Conservation (phyloP, 2,888 invertebrate genomes). For the Drosophila ezoana region DNA sequence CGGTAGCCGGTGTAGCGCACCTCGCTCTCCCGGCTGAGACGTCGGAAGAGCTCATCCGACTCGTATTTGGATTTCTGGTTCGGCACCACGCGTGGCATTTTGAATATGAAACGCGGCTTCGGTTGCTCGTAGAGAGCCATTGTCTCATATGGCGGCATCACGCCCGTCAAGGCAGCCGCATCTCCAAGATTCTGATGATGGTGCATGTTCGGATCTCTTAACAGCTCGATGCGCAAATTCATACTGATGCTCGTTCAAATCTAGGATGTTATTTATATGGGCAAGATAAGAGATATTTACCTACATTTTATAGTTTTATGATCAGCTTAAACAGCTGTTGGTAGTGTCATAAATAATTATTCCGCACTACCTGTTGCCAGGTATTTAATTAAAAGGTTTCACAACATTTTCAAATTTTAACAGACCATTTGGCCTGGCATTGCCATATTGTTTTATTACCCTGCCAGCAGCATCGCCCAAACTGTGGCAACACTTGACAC, state of each 20-base stretch:
- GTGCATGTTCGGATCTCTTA: slow-evolving; percentile 52
- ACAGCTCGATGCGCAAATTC: slow-evolving; percentile 8
- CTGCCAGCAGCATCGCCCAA: slow-evolving; percentile 1
- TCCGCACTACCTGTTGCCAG: slow-evolving; percentile 41
- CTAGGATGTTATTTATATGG: slow-evolving; percentile 26
- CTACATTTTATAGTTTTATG: slow-evolving; percentile 43
- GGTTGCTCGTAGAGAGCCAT: slow-evolving; percentile 96
- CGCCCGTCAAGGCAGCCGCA: slow-evolving; percentile 84
- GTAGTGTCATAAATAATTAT: neutral
- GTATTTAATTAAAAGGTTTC: neutral
- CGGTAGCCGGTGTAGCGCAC: slow-evolving; percentile 97
- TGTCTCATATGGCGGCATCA: slow-evolving; percentile 90
- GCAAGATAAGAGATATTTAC: slow-evolving; percentile 10
- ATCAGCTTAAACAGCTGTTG: slow-evolving; percentile 12
- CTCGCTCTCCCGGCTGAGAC: slow-evolving; percentile 97
- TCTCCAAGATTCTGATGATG: slow-evolving; percentile 67
- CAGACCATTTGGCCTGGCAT: neutral
- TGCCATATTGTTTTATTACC: slow-evolving; percentile 3
- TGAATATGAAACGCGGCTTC: slow-evolving; percentile 94
- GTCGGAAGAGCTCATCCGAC: slow-evolving; percentile 96
- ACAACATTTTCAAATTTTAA: slow-evolving; percentile 12
- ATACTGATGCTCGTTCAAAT: slow-evolving; percentile 26
- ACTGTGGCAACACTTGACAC: neutral
- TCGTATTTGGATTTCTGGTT: slow-evolving; percentile 98
- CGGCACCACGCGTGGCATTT: slow-evolving; percentile 98